phyloP scores from a whole-genome alignment of 2,113 vertebrate species.

The Pavo muticus region DNA sequence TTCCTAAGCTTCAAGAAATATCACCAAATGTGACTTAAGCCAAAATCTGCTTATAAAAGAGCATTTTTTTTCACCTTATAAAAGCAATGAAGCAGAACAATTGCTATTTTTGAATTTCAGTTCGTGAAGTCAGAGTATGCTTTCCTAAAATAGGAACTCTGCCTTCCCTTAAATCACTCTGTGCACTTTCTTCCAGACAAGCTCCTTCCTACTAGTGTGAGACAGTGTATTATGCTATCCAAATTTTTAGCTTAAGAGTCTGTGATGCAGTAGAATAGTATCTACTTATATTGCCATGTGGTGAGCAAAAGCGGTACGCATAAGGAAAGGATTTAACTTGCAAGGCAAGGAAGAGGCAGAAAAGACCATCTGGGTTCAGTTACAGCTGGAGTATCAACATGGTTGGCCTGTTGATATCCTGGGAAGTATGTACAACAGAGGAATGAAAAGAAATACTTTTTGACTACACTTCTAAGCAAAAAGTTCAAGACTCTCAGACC shows the following conservation, averaged over 20 bases:
- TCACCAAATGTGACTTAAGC: not conserved
- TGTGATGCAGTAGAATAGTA: not conserved
- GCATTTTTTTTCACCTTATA: not conserved
- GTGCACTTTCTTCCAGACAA: not conserved
- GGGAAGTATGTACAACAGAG: not conserved
- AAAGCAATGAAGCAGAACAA: not conserved
- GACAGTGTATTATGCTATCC: not conserved
- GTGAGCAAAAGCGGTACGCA: not conserved
- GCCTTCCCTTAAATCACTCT: not conserved
- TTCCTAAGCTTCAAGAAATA: not conserved
- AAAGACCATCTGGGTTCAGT: conserved; percentile 59
- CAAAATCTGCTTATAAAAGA: not conserved
- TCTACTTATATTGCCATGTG: not conserved
- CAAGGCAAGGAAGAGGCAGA: conserved; percentile 35
- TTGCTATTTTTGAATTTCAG: not conserved
- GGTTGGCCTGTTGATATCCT: conserved; percentile 12
- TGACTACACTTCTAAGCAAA: conserved; percentile 27
- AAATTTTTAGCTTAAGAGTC: not conserved
- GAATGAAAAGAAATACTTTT: conserved; percentile 15
- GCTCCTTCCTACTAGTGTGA: not conserved
- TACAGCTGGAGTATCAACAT: conserved; percentile 37
- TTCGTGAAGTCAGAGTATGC: not conserved
- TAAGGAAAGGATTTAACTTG: conserved; percentile 48
- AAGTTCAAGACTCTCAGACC: conserved; percentile 18
- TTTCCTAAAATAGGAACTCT: not conserved